Evolutionary conservation across 2,797 vertebrate species (phyloP).

Genomic region (Myiotriccus ornatus): DNA sequence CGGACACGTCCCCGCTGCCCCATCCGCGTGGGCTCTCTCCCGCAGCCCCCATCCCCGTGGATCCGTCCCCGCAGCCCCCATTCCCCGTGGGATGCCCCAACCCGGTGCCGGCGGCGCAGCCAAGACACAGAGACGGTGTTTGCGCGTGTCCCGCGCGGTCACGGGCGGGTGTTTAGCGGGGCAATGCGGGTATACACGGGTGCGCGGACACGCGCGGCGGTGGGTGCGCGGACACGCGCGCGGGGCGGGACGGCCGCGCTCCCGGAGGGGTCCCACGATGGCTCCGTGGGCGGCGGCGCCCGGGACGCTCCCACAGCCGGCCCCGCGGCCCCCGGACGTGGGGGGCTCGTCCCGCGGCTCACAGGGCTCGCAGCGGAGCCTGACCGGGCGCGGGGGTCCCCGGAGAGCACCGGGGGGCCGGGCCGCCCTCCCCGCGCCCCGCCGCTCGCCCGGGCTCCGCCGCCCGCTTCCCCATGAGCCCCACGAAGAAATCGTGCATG

Average conservation of each 20-base stretch:
- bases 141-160: neutral
- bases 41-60: neutral
- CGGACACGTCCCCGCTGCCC: neutral
- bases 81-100: neutral
- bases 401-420: neutral
- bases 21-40: too few species aligned
- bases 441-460: constrained; percentile 72
- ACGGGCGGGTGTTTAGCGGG: neutral
- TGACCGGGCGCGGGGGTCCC: neutral
- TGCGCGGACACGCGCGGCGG: neutral
- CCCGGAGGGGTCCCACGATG: neutral
- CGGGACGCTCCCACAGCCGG: neutral
- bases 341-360: neutral
- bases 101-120: neutral
- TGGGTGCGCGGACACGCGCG: neutral
- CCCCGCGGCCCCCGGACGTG: neutral
- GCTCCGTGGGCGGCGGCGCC: neutral
- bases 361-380: neutral
- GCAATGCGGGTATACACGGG: neutral
- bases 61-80: neutral
- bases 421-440: neutral
- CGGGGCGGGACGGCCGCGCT: neutral
- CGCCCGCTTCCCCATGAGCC: constrained; percentile 93
- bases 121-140: neutral
- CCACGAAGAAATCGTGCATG: constrained; percentile 96